Evolutionary conservation across 2,113 vertebrate species (phyloP).

Genomic region (Peucedramus taeniatus): DNA sequence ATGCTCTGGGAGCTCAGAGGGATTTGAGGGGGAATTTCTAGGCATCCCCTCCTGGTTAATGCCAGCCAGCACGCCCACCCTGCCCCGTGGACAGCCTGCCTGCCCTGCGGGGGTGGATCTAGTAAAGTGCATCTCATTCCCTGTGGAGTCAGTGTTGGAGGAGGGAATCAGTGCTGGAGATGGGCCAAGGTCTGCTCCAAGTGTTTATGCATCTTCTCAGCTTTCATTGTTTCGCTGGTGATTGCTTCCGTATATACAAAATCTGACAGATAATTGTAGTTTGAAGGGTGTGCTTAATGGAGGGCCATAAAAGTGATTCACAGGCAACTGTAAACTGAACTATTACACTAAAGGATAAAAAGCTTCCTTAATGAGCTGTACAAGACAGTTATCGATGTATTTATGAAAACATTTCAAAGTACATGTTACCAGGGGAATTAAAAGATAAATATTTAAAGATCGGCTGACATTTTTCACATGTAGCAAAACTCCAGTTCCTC

Average conservation of each 20-base stretch:
- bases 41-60: not conserved
- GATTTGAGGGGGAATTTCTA: not conserved
- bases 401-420: constrained; percentile 68
- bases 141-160: not conserved
- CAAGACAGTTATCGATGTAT: constrained; percentile 71
- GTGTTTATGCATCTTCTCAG: constrained; percentile 31
- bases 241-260: constrained; percentile 41
- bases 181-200: not conserved
- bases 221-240: constrained; percentile 27
- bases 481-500: not conserved
- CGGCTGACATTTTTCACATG: not conserved
- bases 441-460: constrained; percentile 70
- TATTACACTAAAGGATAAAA: constrained; percentile 68
- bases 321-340: constrained; percentile 53
- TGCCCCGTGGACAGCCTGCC: not conserved
- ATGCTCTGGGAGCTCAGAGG: not conserved
- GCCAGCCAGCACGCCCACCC: not conserved
- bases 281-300: constrained; percentile 67
- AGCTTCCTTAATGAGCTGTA: constrained; percentile 71
- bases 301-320: constrained; percentile 68
- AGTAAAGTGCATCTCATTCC: not conserved
- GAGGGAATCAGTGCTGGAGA: not conserved
- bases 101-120: not conserved
- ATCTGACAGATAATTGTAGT: constrained; percentile 62
- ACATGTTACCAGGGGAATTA: constrained; percentile 58